A percentile compares a stretch with the other conserved stretches of the same genome.
These are phyloP conservation scores for Pitangus sulphuratus DNA, from an alignment of 2,797 vertebrate genomes.

Conservation along the genomic window DNA sequence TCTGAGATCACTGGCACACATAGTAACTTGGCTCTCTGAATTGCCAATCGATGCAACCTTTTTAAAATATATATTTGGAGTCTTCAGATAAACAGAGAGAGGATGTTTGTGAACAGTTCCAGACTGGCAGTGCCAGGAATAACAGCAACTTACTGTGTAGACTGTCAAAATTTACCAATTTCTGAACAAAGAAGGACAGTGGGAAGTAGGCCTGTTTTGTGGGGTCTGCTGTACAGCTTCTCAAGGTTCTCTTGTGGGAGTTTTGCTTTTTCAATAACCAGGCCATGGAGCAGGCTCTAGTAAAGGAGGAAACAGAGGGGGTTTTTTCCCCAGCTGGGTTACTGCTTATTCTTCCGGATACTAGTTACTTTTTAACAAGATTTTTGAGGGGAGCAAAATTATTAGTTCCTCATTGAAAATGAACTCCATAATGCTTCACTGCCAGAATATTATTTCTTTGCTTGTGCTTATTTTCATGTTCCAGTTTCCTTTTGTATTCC, in stretches of 20 bases:
- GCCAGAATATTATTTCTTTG: background rate
- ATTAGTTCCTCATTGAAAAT: background rate
- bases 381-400: background rate
- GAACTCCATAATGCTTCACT: background rate
- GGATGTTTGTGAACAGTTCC: background rate
- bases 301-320: background rate
- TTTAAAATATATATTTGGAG: background rate
- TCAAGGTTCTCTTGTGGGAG: background rate
- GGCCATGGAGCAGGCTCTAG: background rate
- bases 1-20: background rate
- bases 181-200: background rate
- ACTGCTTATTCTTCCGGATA: background rate
- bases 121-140: background rate
- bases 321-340: background rate
- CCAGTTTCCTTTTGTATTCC: background rate
- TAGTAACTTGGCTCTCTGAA: background rate
- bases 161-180: background rate
- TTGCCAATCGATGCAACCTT: background rate
- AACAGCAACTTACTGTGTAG: background rate
- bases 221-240: background rate
- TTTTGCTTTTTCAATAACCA: background rate
- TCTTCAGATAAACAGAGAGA: background rate
- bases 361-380: background rate
- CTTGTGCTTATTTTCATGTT: constrained; percentile 9
- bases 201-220: background rate